A percentile compares a stretch with the other conserved stretches of the same genome.
These are phyloP conservation scores for Pantala flavescens DNA, from an alignment of 1,140 invertebrate genomes.

Conservation along the genomic window DNA sequence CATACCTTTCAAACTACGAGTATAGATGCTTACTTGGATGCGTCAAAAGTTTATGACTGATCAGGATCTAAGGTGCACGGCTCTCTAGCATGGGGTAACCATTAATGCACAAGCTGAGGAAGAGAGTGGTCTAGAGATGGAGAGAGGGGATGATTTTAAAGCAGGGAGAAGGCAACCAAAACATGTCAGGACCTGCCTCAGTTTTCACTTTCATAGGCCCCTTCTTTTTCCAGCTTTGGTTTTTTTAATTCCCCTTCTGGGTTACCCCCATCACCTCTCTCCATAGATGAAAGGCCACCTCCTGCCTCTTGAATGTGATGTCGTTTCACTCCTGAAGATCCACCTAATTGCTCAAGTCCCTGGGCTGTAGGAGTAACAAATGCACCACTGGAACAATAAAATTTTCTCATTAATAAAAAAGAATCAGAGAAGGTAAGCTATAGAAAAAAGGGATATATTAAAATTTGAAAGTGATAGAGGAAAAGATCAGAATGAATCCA, in stretches of 20 bases:
- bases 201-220: not conserved
- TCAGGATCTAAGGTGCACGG: not conserved
- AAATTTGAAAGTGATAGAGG: too few relatives aligned
- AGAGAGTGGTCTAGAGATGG: constrained; percentile 4
- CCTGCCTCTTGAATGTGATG: not conserved
- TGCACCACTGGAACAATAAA: not conserved
- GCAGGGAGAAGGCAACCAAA: constrained; percentile 7
- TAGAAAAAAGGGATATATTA: too few relatives aligned
- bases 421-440: too few relatives aligned
- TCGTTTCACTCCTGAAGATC: not conserved
- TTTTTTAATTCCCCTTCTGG: not conserved
- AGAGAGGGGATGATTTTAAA: not conserved
- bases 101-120: constrained; percentile 5
- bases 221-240: constrained; percentile 1
- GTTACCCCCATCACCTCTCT: not conserved
- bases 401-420: too few relatives aligned
- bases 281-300: not conserved
- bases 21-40: not conserved
- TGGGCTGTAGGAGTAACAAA: not conserved
- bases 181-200: not conserved
- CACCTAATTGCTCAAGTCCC: not conserved
- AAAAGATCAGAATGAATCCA: too few relatives aligned
- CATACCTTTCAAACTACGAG: not conserved
- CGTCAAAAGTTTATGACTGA: not conserved
- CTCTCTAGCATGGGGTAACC: not conserved